A percentile compares a stretch with the other conserved stretches of the same genome.
phyloP scores from a whole-genome alignment of 2,888 invertebrate genomes.

The Plagodis pulveraria region DNA sequence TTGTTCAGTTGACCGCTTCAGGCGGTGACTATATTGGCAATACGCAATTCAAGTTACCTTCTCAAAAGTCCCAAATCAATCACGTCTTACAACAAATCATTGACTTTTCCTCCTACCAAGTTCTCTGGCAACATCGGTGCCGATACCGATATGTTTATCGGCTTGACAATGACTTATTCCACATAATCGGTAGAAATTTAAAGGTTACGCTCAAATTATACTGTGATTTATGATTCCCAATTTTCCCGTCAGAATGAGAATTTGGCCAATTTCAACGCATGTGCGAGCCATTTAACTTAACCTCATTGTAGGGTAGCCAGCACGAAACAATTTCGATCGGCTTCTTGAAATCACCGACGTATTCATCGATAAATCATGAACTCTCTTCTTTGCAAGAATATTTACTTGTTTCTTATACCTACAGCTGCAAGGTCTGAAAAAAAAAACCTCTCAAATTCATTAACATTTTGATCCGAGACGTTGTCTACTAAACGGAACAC shows the following conservation, averaged over 20 bases:
- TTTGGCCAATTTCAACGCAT: slow-evolving; percentile 37
- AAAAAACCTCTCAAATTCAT: slow-evolving; percentile 5
- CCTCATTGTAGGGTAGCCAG: slow-evolving; percentile 20
- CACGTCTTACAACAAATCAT: slow-evolving; percentile 53
- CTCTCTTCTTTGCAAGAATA: slow-evolving; percentile 16
- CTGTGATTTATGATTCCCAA: slow-evolving; percentile 66
- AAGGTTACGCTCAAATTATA: slow-evolving; percentile 65
- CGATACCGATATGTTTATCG: slow-evolving; percentile 49
- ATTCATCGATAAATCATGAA: slow-evolving; percentile 31
- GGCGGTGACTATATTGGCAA: slow-evolving; percentile 48
- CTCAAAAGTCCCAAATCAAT: slow-evolving; percentile 46
- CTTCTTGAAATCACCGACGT: slow-evolving; percentile 32
- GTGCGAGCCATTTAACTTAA: slow-evolving; percentile 35
- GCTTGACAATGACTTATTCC: slow-evolving; percentile 55
- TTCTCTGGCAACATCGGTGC: slow-evolving; percentile 20
- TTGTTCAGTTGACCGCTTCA: slow-evolving; percentile 33
- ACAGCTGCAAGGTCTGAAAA: slow-evolving; percentile 5
- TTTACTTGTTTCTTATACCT: slow-evolving; percentile 1
- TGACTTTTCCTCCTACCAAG: slow-evolving; percentile 56
- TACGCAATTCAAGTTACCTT: neutral
- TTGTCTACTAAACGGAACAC: slow-evolving; percentile 41
- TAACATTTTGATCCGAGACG: slow-evolving; percentile 37
- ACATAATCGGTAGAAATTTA: slow-evolving; percentile 63
- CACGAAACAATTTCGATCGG: slow-evolving; percentile 8
- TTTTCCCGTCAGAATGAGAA: slow-evolving; percentile 56